Evolutionary conservation across 2,797 vertebrate genomes (phyloP).

Genomic region (Diplodus puntazzo): DNA sequence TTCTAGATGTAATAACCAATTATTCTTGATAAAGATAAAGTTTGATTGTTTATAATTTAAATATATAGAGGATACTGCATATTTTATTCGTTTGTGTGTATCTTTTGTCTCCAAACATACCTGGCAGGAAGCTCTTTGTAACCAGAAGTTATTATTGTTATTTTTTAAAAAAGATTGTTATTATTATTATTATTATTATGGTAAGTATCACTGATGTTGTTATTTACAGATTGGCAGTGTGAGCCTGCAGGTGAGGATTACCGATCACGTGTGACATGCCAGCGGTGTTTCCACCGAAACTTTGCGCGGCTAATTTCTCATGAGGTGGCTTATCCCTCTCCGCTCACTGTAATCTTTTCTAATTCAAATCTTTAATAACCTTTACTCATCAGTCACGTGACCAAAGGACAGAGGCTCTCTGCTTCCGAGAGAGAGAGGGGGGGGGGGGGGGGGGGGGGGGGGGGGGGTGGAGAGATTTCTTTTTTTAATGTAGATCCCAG

Average conservation of each 20-base stretch:
- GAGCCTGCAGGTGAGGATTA: constrained; percentile 48
- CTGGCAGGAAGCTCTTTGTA: no score
- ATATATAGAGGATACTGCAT: no score
- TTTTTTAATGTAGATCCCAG: background rate
- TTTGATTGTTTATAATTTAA: background rate
- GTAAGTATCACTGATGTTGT: background rate
- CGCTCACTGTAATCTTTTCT: constrained; percentile 77
- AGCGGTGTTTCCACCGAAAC: constrained; percentile 64
- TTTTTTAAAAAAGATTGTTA: background rate
- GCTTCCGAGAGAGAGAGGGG: constrained; percentile 20
- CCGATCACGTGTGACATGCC: constrained; percentile 59
- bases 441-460: no score
- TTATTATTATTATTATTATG: background rate
- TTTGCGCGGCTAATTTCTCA: constrained; percentile 68
- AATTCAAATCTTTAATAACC: constrained; percentile 80
- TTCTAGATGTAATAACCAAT: no score
- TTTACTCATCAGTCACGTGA: constrained; percentile 65
- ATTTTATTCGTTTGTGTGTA: no score
- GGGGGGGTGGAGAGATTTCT: background rate
- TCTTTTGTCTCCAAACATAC: no score
- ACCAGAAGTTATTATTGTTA: no score
- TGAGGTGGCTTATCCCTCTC: constrained; percentile 76
- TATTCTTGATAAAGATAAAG: no score
- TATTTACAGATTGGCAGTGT: constrained; percentile 6
- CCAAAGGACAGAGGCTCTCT: constrained; percentile 36